These are phyloP conservation scores for Drosophila limbata DNA, from an alignment of 2,888 invertebrate genomes.

Conservation along the genomic window DNA sequence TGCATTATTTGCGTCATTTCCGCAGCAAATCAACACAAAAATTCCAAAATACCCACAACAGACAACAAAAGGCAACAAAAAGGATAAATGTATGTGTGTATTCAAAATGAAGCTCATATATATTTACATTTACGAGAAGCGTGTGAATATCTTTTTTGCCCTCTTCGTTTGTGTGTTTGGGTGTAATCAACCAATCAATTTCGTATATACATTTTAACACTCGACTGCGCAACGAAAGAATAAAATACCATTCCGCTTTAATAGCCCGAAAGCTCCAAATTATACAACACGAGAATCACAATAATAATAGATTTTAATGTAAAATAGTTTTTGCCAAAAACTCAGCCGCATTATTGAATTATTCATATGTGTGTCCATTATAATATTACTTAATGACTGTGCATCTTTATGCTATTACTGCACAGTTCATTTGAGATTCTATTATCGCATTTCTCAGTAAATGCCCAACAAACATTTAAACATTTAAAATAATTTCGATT, in stretches of 20 bases:
- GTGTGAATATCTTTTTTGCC: conserved; percentile 23
- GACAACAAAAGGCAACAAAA: conserved; percentile 47
- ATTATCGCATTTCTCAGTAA: neutral
- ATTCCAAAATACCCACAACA: conserved; percentile 36
- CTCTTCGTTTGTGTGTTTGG: conserved; percentile 16
- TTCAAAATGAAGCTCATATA: conserved; percentile 44
- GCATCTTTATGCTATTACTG: neutral
- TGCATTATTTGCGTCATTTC: conserved; percentile 79
- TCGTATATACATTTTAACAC: conserved; percentile 71
- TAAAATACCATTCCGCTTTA: conserved; percentile 49
- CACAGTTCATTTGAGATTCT: neutral
- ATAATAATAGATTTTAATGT: conserved; percentile 43
- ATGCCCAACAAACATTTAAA: neutral
- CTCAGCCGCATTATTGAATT: neutral
- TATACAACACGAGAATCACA: conserved; percentile 30
- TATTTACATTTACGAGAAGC: conserved; percentile 20
- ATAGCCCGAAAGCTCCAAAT: conserved; percentile 30
- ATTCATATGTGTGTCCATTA: neutral
- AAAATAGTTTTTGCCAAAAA: conserved; percentile 37
- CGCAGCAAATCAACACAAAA: conserved; percentile 73
- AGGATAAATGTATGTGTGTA: conserved; percentile 26
- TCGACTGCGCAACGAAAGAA: conserved; percentile 60
- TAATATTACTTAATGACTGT: neutral
- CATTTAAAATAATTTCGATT: neutral
- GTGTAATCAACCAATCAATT: conserved; percentile 76